phyloP scores from a whole-genome alignment of 2,113 vertebrate genomes.

The Psilopsiagon aymara region DNA sequence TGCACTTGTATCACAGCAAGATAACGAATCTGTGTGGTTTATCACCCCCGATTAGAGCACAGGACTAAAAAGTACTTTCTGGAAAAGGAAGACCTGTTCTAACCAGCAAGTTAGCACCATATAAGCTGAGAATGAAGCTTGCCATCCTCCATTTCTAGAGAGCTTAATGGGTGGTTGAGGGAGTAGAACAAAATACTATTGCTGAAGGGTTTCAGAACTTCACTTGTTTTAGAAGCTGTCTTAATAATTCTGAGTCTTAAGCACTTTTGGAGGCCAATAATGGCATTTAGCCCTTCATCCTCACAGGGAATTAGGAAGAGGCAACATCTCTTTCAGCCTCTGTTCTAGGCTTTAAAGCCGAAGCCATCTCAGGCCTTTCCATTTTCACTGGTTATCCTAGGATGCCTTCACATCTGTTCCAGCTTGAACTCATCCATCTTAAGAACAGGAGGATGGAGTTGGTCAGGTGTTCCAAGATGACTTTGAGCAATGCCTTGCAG shows the following conservation, averaged over 20 bases:
- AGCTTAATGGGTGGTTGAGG: neutral
- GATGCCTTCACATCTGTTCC: neutral
- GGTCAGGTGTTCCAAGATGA: neutral
- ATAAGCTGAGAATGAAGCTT: neutral
- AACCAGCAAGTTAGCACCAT: accelerated
- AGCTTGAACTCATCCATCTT: neutral
- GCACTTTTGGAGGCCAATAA: neutral
- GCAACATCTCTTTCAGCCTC: neutral
- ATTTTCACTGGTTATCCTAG: neutral
- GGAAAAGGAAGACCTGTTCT: neutral
- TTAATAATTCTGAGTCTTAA: accelerated
- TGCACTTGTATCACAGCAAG: neutral
- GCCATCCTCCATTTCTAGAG: neutral
- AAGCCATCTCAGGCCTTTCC: neutral
- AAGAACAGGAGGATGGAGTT: neutral
- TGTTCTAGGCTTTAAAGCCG: neutral
- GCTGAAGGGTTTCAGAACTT: neutral
- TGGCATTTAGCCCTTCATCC: neutral
- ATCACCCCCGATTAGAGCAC: neutral
- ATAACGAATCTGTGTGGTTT: neutral
- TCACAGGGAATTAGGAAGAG: neutral
- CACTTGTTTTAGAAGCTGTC: neutral
- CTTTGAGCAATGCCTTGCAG: neutral
- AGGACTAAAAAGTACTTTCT: neutral
- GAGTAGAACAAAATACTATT: neutral